These are phyloP conservation scores for Tipula vernalis DNA, from an alignment of 2,888 invertebrate genomes.

Conservation along the genomic window DNA sequence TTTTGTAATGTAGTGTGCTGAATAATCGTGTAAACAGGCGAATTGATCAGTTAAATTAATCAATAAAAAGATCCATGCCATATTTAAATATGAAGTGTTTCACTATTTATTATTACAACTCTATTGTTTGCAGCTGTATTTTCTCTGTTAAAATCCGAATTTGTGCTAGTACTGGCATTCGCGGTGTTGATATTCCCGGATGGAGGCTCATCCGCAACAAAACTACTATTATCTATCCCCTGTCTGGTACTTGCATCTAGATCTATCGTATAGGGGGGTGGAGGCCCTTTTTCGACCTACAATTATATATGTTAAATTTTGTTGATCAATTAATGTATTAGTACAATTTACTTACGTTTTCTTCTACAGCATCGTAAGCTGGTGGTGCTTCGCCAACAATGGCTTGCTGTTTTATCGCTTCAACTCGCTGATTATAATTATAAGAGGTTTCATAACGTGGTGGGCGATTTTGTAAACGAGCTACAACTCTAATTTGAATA, in stretches of 20 bases:
- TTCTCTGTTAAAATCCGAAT: neutral
- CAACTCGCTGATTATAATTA: slow-evolving; percentile 7
- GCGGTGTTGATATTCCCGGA: neutral
- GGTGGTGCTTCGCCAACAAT: neutral
- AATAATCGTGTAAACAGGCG: no score
- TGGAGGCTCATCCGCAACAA: neutral
- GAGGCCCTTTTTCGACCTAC: neutral
- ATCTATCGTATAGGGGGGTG: neutral
- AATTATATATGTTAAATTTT: neutral
- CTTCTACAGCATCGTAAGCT: neutral
- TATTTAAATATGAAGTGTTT: neutral
- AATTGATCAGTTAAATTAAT: no score
- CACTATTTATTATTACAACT: neutral
- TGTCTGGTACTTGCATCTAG: neutral
- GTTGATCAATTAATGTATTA: neutral
- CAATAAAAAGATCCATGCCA: neutral
- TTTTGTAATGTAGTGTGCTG: no score
- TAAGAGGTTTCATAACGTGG: slow-evolving; percentile 19
- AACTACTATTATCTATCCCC: neutral
- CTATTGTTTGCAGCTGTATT: neutral
- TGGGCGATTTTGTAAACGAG: slow-evolving; percentile 21
- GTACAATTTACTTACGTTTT: neutral
- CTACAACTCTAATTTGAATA: slow-evolving; percentile 21
- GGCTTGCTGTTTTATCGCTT: neutral
- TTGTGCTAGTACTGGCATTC: neutral